Evolutionary conservation across 2,888 invertebrate genomes (phyloP).

Genomic region (Diarsia dahlii): DNA sequence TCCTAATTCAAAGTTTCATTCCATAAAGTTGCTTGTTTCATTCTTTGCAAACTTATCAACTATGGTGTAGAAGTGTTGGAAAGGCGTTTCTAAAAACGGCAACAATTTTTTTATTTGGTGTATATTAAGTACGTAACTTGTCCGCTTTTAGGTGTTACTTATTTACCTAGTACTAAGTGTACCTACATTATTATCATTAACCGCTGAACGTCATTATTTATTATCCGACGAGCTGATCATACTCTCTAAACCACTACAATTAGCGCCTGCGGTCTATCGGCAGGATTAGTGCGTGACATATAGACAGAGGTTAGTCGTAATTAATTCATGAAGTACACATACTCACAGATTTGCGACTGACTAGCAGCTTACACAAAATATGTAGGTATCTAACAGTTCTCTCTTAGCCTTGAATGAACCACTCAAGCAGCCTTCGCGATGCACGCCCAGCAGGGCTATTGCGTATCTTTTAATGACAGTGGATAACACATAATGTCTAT

Average conservation of each 20-base stretch:
- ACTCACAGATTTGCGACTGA: not conserved
- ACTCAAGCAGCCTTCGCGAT: no score
- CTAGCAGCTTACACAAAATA: not conserved
- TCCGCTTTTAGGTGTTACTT: no score
- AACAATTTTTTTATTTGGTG: no score
- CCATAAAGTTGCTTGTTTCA: not conserved
- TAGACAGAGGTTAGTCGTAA: conserved; percentile 2
- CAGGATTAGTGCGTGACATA: conserved; percentile 16
- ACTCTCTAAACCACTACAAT: conserved; percentile 44
- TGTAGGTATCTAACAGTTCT: not conserved
- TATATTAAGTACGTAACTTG: no score
- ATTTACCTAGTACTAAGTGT: not conserved
- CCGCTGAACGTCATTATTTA: not conserved
- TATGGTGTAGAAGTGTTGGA: no score
- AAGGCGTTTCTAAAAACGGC: no score
- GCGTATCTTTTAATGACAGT: no score
- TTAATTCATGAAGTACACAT: conserved; percentile 12
- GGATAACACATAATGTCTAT: no score
- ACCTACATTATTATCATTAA: not conserved
- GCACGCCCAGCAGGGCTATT: not conserved
- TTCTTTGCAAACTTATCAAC: not conserved
- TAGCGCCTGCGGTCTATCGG: conserved; percentile 38
- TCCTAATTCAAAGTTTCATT: not conserved
- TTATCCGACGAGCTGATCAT: not conserved
- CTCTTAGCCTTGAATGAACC: no score